Percentiles rank a stretch among this genome's conserved stretches.
Conservation (phyloP, 2,113 vertebrate species). For the Rutilus rutilus region DNA sequence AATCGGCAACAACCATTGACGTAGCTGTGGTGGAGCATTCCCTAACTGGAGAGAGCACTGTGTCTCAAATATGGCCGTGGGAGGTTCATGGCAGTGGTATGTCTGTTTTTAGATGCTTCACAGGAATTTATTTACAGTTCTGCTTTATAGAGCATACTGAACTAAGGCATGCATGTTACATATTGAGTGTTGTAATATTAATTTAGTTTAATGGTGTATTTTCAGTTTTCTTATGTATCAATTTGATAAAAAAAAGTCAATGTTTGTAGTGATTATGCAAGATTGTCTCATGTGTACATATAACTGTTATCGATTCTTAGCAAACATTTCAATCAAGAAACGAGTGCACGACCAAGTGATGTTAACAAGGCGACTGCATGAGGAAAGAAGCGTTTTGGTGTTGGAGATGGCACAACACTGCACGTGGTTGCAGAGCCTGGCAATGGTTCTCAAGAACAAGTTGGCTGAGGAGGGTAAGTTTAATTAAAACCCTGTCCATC, state of each 20-base stretch:
- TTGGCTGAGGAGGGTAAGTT: neutral
- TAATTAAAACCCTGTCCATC: neutral
- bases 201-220: neutral
- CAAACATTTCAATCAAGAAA: neutral
- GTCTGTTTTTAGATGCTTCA: neutral
- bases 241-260: too few species aligned
- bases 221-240: neutral
- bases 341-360: neutral
- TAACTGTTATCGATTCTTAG: neutral
- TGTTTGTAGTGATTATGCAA: neutral
- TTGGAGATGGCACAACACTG: neutral
- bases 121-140: neutral
- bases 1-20: neutral
- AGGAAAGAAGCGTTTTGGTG: neutral
- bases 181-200: neutral
- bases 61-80: neutral
- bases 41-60: neutral
- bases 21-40: constrained; percentile 2
- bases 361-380: neutral
- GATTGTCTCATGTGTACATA: neutral
- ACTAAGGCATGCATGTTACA: neutral
- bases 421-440: too few species aligned
- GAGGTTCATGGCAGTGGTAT: constrained; percentile 3
- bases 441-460: neutral
- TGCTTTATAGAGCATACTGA: neutral